Evolutionary conservation across 2,113 vertebrate genomes (phyloP).

Genomic region (Gallinago jamesoni): DNA sequence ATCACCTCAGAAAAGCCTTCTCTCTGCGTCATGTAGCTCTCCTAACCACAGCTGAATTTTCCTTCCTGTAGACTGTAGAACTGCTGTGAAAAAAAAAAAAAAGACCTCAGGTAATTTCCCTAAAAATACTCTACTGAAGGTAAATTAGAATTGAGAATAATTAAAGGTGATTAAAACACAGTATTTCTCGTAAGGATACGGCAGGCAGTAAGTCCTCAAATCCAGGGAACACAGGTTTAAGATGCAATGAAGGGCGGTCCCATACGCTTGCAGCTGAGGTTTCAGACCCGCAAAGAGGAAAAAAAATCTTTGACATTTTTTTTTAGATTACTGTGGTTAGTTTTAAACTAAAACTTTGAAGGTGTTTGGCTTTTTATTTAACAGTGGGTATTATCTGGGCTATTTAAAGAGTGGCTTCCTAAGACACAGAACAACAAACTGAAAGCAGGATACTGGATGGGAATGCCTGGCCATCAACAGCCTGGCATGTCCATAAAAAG

Average conservation of each 20-base stretch:
- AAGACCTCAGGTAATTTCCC: background rate
- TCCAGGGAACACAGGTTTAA: background rate
- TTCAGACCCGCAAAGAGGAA: background rate
- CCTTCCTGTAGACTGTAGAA: background rate
- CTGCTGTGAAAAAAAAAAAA: background rate
- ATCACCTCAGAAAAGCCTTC: background rate
- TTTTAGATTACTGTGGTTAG: background rate
- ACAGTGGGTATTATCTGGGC: background rate
- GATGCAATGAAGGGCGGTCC: background rate
- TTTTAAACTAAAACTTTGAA: background rate
- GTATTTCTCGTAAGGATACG: background rate
- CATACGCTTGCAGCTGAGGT: background rate
- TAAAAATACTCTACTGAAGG: background rate
- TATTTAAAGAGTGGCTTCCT: background rate
- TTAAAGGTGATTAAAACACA: background rate
- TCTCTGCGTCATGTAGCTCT: fast-evolving
- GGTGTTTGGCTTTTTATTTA: background rate
- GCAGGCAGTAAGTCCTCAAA: background rate
- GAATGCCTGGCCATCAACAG: background rate
- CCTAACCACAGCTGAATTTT: background rate
- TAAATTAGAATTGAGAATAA: background rate
- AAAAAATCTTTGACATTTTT: background rate
- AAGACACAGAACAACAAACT: background rate
- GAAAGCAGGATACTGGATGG: background rate
- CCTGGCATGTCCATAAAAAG: background rate